Evolutionary conservation across 1,140 invertebrate genomes (phyloP).

Genomic region (Lasioglossum albipes): DNA sequence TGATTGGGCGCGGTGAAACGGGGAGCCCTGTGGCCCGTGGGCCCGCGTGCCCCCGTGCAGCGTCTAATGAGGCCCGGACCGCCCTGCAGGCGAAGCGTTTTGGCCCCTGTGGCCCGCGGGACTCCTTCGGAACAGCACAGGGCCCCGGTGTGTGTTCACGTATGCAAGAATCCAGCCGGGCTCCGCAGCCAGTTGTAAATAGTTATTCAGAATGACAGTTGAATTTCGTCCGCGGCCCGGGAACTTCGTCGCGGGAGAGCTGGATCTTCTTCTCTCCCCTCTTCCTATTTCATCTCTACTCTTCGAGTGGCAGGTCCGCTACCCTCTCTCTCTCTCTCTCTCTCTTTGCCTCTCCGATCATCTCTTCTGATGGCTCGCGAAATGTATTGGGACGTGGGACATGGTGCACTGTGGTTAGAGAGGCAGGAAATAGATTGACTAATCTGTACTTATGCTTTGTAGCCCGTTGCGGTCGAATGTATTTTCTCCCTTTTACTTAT

Average conservation of each 20-base stretch:
- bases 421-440: too few relatives aligned
- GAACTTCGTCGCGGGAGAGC: conserved; percentile 51
- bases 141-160: conserved; percentile 42
- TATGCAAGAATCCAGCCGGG: conserved; percentile 64
- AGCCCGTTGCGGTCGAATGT: too few relatives aligned
- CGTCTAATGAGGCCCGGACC: conserved; percentile 69
- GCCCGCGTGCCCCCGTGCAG: conserved; percentile 44
- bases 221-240: conserved; percentile 62
- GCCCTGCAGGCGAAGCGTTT: conserved; percentile 62
- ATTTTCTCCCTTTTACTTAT: too few relatives aligned
- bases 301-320: background rate
- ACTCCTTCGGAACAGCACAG: conserved; percentile 10
- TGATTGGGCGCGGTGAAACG: conserved; percentile 52
- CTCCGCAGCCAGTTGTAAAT: conserved; percentile 69
- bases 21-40: conserved; percentile 1
- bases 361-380: conserved; percentile 36
- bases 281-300: background rate
- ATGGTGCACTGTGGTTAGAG: background rate
- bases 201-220: conserved; percentile 76
- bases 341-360: background rate
- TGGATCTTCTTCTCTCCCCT: background rate
- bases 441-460: too few relatives aligned
- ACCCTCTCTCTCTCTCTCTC: background rate
- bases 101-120: conserved; percentile 5
- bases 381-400: conserved; percentile 37